These are phyloP conservation scores for Sturnus vulgaris DNA, from an alignment of 2,113 vertebrate genomes.

Conservation along the genomic window DNA sequence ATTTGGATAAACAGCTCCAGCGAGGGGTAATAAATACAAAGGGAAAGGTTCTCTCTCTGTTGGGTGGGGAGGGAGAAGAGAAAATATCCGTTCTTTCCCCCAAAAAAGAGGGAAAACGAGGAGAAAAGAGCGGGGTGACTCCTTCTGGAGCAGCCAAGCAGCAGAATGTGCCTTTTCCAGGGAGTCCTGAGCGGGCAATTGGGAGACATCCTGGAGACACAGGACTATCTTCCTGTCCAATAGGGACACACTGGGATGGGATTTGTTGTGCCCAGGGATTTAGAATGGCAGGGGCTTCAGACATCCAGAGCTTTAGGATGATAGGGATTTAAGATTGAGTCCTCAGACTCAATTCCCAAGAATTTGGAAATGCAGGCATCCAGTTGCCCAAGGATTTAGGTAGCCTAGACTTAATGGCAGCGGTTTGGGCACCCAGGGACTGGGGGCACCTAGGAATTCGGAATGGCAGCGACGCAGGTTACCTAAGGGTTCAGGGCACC, in stretches of 20 bases:
- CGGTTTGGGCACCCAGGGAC: fast-evolving
- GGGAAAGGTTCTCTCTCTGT: background rate
- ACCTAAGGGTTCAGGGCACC: fast-evolving
- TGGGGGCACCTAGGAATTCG: fast-evolving
- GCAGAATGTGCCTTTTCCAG: background rate
- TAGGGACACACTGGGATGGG: fast-evolving
- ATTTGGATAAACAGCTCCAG: background rate
- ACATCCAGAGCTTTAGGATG: background rate
- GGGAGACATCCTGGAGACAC: fast-evolving
- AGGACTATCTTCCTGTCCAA: background rate
- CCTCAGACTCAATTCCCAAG: background rate
- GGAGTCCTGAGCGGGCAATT: background rate
- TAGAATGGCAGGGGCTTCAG: background rate
- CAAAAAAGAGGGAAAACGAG: background rate
- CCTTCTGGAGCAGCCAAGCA: background rate
- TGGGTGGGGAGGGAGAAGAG: background rate
- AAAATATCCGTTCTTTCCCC: background rate
- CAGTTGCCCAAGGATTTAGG: no score
- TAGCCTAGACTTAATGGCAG: background rate
- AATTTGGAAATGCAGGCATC: background rate
- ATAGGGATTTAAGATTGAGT: no score
- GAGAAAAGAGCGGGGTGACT: background rate
- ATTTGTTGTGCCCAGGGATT: background rate
- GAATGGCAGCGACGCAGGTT: background rate
- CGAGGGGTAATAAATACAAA: background rate